Base-by-base conservation (phyloP, 2,888 invertebrate genomes). In the Orthosia gothica region DNA sequence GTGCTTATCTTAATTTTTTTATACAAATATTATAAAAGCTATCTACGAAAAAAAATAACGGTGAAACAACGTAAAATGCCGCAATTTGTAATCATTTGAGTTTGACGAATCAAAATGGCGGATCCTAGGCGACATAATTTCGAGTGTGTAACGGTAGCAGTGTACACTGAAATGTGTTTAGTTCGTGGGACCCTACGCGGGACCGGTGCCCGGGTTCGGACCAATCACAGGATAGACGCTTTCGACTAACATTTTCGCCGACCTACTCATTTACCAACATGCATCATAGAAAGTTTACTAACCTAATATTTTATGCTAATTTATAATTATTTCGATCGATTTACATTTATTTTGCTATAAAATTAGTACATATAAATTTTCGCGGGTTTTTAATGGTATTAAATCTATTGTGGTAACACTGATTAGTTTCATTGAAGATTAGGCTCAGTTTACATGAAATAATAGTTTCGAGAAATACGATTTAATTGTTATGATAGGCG, bases 21-120 rank as follows among this genome's bases (percentile, higher is more conserved):
- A 1, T 20, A n/a, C 16, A 45, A 23, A 18, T 26, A 18, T 12
- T 20, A 11, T 13, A 23, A n/a, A 58, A 20, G 20, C 16, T 16
- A 9, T 23, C 23, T 59, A 49, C 3, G 2, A 45, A 55, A 61
- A 47, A 32, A 45, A 45, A 9, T 47, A 49, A 62, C 40, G 15
- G 32, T 58, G 52, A 40, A 65, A 78, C 15, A 63, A 79, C 32
- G 12, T 57, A 45, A 55, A 64, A 62, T 77, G 73, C 57, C 50
- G 67, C 50, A 74, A 74, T 82, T 82, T 79, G 79, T 80, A 74
- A 76, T 80, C 57, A 66, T 75, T 76, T 58, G 47, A 66, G 74
- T 47, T 47, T 49, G 79, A 78, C 70, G 81, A 87, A 85, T 88
- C 91, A 91, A 91, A 89, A 91, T 91, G 91, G 91, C 91, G 91